These are phyloP conservation scores for Lethenteron camtschaticum DNA, from an alignment of 2,113 vertebrate species.

Conservation along the genomic window DNA sequence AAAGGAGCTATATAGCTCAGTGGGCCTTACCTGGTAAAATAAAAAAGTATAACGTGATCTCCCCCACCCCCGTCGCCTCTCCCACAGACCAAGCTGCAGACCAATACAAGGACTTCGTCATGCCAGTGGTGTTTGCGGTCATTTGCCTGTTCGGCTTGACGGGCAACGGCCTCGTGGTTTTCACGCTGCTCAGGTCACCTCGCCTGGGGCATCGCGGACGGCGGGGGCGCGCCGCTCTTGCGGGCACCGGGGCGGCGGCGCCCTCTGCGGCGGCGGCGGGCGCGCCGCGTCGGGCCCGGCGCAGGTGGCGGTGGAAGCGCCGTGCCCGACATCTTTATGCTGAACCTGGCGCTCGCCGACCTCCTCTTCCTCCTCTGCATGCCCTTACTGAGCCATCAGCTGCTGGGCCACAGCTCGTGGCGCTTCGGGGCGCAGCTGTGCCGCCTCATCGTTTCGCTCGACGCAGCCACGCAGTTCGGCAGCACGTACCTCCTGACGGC, in stretches of 20 bases:
- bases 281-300: conserved; percentile 25
- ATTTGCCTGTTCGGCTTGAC: conserved; percentile 46
- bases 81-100: too few relatives aligned
- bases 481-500: conserved; percentile 53
- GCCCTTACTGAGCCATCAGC: conserved; percentile 59
- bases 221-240: too few relatives aligned
- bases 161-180: conserved; percentile 46
- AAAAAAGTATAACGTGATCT: too few relatives aligned
- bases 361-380: conserved; percentile 48
- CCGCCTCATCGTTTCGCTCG: conserved; percentile 41
- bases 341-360: conserved; percentile 45
- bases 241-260: too few relatives aligned
- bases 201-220: too few relatives aligned
- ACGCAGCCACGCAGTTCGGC: conserved; percentile 52
- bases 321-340: conserved; percentile 49
- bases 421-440: conserved; percentile 41
- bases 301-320: conserved; percentile 29
- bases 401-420: conserved; percentile 46
- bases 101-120: conserved; percentile 25
- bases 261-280: too few relatives aligned
- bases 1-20: too few relatives aligned
- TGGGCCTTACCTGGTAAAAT: too few relatives aligned
- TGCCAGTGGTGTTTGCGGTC: conserved; percentile 40
- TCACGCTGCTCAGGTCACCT: conserved; percentile 31
- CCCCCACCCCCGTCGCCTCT: too few relatives aligned